phyloP scores from a whole-genome alignment of 2,888 invertebrate genomes.

The Neoascia interrupta region DNA sequence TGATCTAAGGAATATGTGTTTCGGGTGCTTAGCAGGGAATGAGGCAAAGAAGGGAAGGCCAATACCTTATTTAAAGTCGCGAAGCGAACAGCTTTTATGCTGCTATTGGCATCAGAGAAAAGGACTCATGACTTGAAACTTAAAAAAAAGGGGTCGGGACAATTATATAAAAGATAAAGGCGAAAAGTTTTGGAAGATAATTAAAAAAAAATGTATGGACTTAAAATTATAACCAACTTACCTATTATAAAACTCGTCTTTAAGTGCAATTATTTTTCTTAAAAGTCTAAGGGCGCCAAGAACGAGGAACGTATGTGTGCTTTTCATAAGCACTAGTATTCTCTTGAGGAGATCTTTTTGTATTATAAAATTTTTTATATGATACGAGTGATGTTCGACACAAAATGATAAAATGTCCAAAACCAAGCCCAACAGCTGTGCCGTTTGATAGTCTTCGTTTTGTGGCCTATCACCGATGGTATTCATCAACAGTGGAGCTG shows the following conservation, averaged over 20 bases:
- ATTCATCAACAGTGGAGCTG: constrained; percentile 95
- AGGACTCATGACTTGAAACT: too few relatives aligned
- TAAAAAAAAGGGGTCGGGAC: too few relatives aligned
- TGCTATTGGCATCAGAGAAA: too few relatives aligned
- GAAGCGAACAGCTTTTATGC: too few relatives aligned
- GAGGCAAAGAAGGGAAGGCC: too few relatives aligned
- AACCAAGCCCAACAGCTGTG: constrained; percentile 96
- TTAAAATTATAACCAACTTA: constrained; percentile 68
- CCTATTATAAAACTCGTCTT: constrained; percentile 98
- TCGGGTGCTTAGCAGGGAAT: too few relatives aligned
- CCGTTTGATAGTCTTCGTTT: constrained; percentile 97
- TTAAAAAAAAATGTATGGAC: neutral
- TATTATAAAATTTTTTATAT: constrained; percentile 98
- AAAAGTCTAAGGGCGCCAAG: constrained; percentile 97
- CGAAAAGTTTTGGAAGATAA: too few relatives aligned
- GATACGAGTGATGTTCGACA: constrained; percentile 99
- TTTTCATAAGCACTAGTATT: constrained; percentile 97
- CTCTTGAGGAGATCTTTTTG: constrained; percentile 97
- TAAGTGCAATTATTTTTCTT: constrained; percentile 97
- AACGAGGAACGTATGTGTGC: constrained; percentile 97
- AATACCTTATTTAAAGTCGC: too few relatives aligned
- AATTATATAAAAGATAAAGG: too few relatives aligned
- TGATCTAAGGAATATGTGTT: too few relatives aligned
- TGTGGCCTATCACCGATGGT: constrained; percentile 93
- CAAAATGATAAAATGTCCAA: constrained; percentile 98